These are phyloP conservation scores for Dendronephthya gigantea DNA, from an alignment of 64 coral and sea anemone species.

Conservation along the genomic window DNA sequence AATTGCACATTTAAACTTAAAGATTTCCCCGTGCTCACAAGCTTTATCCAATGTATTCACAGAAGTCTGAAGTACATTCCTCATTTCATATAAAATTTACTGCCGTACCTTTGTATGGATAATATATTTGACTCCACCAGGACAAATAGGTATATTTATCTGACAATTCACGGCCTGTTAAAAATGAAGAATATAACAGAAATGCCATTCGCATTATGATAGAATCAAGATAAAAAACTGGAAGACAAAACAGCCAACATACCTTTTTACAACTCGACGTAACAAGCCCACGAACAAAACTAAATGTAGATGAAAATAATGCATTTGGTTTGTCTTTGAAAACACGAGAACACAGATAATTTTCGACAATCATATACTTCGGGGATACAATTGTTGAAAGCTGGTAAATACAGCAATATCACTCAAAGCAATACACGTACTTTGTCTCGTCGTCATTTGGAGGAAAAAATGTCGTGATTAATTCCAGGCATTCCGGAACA, in stretches of 20 bases:
- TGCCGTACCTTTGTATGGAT: slow-evolving; percentile 5
- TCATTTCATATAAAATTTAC: neutral
- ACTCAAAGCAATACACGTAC: slow-evolving; percentile 16
- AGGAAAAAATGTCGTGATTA: slow-evolving; percentile 57
- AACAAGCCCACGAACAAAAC: neutral
- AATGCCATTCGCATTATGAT: neutral
- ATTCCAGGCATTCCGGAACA: slow-evolving; percentile 29
- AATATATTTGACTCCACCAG: slow-evolving; percentile 7
- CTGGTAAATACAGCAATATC: too few relatives aligned
- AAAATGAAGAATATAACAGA: neutral
- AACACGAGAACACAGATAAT: too few relatives aligned
- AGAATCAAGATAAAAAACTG: too few relatives aligned
- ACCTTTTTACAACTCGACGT: neutral
- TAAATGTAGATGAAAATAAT: neutral
- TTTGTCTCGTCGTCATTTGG: neutral
- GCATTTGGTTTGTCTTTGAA: neutral
- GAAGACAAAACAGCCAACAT: neutral
- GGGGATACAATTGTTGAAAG: too few relatives aligned
- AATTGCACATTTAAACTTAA: neutral
- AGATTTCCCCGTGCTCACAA: too few relatives aligned
- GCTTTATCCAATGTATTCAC: too few relatives aligned
- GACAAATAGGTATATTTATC: neutral
- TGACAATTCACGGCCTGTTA: neutral
- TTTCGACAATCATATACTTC: too few relatives aligned
- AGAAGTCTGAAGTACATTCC: neutral